Evolutionary conservation across 2,113 vertebrate species (phyloP).

Genomic region (Podarcis raffonei): DNA sequence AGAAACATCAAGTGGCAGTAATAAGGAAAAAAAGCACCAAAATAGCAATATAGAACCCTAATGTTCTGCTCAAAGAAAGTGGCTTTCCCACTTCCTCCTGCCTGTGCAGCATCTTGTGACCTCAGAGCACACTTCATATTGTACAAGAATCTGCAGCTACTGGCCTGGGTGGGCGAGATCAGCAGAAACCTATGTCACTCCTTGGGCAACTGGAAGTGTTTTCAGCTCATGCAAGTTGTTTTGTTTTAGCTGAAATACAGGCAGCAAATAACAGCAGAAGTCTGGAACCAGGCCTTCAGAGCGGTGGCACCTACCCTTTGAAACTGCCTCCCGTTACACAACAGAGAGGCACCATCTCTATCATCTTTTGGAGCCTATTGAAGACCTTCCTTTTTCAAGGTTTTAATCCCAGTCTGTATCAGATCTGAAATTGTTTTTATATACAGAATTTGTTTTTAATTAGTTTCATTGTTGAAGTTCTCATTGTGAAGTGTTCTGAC

Average conservation of each 20-base stretch:
- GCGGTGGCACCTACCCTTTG: no score
- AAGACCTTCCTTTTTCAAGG: no score
- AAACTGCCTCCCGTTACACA: no score
- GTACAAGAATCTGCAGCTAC: neutral
- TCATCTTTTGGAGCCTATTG: no score
- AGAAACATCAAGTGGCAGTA: neutral
- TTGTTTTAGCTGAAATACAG: neutral
- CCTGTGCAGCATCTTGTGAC: neutral
- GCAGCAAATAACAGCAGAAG: neutral
- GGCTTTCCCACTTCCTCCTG: neutral
- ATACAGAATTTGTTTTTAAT: no score
- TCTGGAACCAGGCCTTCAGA: no score
- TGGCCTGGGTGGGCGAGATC: neutral
- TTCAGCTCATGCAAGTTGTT: neutral
- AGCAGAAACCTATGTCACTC: neutral
- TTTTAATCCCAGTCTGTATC: no score
- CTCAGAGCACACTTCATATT: neutral
- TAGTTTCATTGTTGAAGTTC: no score
- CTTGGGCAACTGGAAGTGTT: neutral
- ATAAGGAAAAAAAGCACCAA: neutral
- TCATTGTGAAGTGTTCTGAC: no score
- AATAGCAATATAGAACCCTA: neutral
- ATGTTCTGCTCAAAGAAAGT: neutral
- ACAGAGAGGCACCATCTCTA: no score
- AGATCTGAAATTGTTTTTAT: no score